Evolutionary conservation across 2,113 vertebrate genomes (phyloP).

Genomic region (Chloroceryle aenea): DNA sequence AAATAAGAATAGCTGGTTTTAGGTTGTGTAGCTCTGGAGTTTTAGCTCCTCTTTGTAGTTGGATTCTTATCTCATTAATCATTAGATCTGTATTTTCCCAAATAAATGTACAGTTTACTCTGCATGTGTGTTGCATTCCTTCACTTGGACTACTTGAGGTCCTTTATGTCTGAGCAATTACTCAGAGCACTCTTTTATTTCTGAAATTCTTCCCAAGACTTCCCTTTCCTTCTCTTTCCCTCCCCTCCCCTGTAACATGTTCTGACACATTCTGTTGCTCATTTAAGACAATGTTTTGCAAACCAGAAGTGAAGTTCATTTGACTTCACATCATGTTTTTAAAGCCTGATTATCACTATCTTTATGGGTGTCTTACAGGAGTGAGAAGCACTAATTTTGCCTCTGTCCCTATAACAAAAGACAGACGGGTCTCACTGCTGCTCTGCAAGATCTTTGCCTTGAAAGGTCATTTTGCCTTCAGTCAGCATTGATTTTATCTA

Average conservation of each 20-base stretch:
- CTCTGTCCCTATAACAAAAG: rapidly evolving
- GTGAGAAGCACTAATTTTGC: neutral
- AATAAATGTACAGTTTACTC: neutral
- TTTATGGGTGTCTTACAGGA: neutral
- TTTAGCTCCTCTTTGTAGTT: neutral
- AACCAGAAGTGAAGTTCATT: neutral
- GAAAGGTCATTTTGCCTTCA: neutral
- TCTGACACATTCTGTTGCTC: too few species aligned
- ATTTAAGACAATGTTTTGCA: neutral
- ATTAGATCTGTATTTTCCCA: neutral
- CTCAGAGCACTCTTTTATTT: neutral
- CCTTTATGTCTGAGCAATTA: neutral
- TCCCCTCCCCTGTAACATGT: neutral
- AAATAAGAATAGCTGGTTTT: neutral
- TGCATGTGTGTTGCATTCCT: neutral
- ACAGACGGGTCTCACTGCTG: neutral
- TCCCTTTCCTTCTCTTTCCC: too few species aligned
- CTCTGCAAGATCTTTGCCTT: neutral
- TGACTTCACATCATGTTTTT: neutral
- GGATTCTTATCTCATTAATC: neutral
- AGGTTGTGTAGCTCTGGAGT: neutral
- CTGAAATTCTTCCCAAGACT: neutral
- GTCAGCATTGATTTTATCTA: neutral
- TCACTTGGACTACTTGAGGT: neutral
- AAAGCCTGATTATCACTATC: neutral